Percentiles rank a stretch among this genome's conserved stretches.
phyloP scores from a whole-genome alignment of 2,113 vertebrate species.

The Tachycineta bicolor region DNA sequence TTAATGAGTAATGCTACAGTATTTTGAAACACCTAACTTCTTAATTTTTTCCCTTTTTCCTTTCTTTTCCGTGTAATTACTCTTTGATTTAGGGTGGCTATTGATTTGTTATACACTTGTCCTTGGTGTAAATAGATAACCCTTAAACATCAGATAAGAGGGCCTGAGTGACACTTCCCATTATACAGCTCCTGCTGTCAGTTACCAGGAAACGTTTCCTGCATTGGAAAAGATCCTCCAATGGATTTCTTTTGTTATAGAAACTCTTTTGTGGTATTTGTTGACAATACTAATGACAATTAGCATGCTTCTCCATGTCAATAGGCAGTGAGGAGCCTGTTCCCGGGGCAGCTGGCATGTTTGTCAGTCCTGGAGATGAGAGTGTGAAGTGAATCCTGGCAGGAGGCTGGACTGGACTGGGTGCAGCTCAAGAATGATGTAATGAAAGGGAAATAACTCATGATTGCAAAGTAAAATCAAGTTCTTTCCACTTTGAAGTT shows the following conservation, averaged over 20 bases:
- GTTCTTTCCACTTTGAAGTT: neutral
- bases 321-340: neutral
- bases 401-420: neutral
- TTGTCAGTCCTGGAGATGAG: neutral
- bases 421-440: neutral
- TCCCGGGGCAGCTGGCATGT: neutral
- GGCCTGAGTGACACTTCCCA: neutral
- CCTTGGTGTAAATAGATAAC: conserved; percentile 28
- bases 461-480: neutral
- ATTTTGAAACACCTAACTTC: neutral
- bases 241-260: conserved; percentile 23
- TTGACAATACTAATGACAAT: neutral
- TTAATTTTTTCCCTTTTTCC: neutral
- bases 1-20: neutral
- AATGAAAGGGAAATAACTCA: neutral
- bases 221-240: conserved; percentile 2
- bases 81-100: conserved; percentile 9
- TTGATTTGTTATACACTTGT: conserved; percentile 16
- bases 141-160: neutral
- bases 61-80: neutral
- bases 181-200: neutral
- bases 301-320: neutral
- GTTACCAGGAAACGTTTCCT: neutral
- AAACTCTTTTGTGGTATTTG: neutral
- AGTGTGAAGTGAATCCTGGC: neutral